These are phyloP conservation scores for Thelaira solivaga DNA, from an alignment of 2,888 invertebrate genomes.

Conservation along the genomic window DNA sequence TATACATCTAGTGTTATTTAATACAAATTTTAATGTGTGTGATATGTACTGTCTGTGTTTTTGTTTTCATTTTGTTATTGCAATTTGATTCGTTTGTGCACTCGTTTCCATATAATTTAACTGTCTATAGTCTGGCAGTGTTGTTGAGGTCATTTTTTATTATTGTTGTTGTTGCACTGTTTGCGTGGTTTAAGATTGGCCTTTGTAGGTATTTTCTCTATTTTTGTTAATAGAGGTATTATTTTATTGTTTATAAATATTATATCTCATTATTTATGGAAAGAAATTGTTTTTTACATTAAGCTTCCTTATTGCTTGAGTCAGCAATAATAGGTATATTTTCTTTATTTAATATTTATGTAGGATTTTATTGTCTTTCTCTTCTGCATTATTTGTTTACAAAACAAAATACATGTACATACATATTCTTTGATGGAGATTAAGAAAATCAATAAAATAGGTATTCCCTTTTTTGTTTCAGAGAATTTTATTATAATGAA, in stretches of 20 bases:
- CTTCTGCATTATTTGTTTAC: conserved; percentile 22
- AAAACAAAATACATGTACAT: conserved; percentile 12
- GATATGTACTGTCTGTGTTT: conserved; percentile 24
- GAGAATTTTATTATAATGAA: background rate
- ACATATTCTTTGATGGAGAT: background rate
- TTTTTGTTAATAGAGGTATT: background rate
- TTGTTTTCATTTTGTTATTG: conserved; percentile 13
- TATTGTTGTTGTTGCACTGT: background rate
- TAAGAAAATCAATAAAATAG: conserved; percentile 28
- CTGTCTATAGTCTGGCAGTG: conserved; percentile 41
- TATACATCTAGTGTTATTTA: conserved; percentile 47
- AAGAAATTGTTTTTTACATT: conserved; percentile 41
- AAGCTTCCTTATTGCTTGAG: conserved; percentile 53
- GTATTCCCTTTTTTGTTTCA: background rate
- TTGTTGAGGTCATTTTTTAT: background rate
- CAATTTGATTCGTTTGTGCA: conserved; percentile 15
- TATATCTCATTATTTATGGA: background rate
- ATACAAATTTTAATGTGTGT: conserved; percentile 13
- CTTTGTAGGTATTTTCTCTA: conserved; percentile 18
- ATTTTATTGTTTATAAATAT: conserved; percentile 18
- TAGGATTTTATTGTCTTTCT: background rate
- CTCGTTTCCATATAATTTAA: conserved; percentile 51
- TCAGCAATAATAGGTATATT: conserved; percentile 34
- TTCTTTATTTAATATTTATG: background rate
- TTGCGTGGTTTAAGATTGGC: conserved; percentile 21